Evolutionary conservation across 2,113 vertebrate genomes (phyloP).

Genomic region (Empidonax alnorum): DNA sequence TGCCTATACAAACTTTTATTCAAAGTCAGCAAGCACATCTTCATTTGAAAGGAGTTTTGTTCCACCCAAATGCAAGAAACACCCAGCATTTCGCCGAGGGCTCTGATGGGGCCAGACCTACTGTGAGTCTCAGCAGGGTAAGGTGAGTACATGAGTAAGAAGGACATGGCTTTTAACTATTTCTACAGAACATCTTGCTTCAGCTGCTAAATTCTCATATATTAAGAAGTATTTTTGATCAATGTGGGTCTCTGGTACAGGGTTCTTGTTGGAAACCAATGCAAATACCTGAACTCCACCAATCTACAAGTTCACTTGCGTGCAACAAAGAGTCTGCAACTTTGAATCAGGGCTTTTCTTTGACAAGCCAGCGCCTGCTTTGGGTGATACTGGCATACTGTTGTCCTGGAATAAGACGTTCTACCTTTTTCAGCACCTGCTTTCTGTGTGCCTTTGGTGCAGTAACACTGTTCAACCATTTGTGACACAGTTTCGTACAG

Average conservation of each 20-base stretch:
- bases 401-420: neutral
- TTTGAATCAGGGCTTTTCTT: neutral
- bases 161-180: neutral
- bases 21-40: neutral
- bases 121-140: neutral
- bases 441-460: neutral
- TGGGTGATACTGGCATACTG: rapidly evolving
- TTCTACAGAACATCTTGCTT: neutral
- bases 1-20: neutral
- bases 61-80: neutral
- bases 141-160: neutral
- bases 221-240: neutral
- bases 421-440: neutral
- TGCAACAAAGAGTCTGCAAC: neutral
- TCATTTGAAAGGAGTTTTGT: neutral
- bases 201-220: neutral
- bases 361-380: neutral
- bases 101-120: neutral
- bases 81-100: neutral
- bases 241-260: neutral
- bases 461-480: neutral
- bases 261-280: neutral
- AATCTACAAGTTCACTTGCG: neutral
- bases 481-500: neutral
- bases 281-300: neutral